These are phyloP conservation scores for Micromussa lordhowensis DNA, from an alignment of 92 coral and sea anemone species.

Conservation along the genomic window DNA sequence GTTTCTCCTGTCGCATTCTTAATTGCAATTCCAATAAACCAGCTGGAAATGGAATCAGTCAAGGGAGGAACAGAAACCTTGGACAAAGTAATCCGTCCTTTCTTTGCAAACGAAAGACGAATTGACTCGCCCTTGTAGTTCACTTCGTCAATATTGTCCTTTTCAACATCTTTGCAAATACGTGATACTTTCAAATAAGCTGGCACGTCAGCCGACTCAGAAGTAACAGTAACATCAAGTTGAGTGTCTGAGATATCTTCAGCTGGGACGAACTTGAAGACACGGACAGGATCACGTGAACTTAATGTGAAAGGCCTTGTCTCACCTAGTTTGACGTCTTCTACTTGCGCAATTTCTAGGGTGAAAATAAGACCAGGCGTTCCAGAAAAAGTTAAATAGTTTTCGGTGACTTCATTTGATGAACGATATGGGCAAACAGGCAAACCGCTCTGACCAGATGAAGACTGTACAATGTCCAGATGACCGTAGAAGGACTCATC, in stretches of 20 bases:
- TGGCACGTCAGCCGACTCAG: neutral
- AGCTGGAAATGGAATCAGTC: conserved; percentile 35
- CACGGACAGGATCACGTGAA: neutral
- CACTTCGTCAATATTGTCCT: conserved; percentile 14
- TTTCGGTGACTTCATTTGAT: neutral
- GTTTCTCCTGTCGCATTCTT: neutral
- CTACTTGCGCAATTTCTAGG: conserved; percentile 26
- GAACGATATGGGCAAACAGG: conserved; percentile 7
- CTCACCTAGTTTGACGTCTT: conserved; percentile 2
- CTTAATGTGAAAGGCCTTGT: conserved; percentile 12
- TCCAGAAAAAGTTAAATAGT: conserved; percentile 59
- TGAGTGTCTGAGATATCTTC: conserved; percentile 24
- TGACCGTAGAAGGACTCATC: neutral
- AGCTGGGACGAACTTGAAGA: conserved; percentile 40
- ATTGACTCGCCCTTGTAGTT: conserved; percentile 54
- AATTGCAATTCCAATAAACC: conserved; percentile 70
- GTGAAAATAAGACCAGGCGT: conserved; percentile 55
- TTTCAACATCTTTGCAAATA: conserved; percentile 50
- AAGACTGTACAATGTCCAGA: conserved; percentile 12
- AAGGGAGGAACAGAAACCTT: conserved; percentile 66
- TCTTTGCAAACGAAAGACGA: conserved; percentile 57
- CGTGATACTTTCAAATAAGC: conserved; percentile 67
- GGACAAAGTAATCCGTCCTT: conserved; percentile 86
- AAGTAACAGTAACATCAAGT: conserved; percentile 21
- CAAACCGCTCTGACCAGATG: neutral